phyloP scores from a whole-genome alignment of 2,797 vertebrate genomes.

The Schizopygopsis pylzovi region DNA sequence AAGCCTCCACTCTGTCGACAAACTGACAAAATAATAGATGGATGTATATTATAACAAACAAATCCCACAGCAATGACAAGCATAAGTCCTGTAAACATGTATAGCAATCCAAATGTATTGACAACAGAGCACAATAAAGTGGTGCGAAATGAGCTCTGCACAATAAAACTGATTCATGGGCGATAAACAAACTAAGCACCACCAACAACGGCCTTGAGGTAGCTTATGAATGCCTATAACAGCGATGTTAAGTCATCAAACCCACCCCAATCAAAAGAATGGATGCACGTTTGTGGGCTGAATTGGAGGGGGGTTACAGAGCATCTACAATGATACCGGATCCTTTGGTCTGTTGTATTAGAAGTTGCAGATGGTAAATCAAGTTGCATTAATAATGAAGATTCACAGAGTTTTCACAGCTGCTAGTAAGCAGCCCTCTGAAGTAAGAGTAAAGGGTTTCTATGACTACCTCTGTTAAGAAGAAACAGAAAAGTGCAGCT shows the following conservation, averaged over 20 bases:
- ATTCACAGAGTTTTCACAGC: slow-evolving; percentile 12
- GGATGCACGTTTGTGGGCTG: background rate
- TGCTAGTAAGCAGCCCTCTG: slow-evolving; percentile 12
- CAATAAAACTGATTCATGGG: slow-evolving; percentile 4
- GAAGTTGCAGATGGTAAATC: background rate
- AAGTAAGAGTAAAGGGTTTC: slow-evolving; percentile 31
- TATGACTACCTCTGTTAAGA: slow-evolving; percentile 43
- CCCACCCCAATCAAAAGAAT: slow-evolving; percentile 7
- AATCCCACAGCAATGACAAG: background rate
- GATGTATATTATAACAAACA: slow-evolving; percentile 8
- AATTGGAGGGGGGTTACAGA: background rate
- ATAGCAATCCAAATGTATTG: background rate
- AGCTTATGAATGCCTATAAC: background rate
- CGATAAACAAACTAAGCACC: background rate
- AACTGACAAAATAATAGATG: slow-evolving; percentile 26
- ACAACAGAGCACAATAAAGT: slow-evolving; percentile 21
- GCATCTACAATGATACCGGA: background rate
- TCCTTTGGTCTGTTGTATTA: slow-evolving; percentile 7
- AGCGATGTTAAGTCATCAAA: background rate
- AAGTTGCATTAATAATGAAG: background rate
- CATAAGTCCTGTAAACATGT: background rate
- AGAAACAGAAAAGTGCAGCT: slow-evolving; percentile 32
- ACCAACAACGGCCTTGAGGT: background rate
- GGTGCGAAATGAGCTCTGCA: slow-evolving; percentile 7
- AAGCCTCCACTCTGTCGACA: background rate